phyloP scores from a whole-genome alignment of 2,113 vertebrate species.

The Tapirus terrestris region DNA sequence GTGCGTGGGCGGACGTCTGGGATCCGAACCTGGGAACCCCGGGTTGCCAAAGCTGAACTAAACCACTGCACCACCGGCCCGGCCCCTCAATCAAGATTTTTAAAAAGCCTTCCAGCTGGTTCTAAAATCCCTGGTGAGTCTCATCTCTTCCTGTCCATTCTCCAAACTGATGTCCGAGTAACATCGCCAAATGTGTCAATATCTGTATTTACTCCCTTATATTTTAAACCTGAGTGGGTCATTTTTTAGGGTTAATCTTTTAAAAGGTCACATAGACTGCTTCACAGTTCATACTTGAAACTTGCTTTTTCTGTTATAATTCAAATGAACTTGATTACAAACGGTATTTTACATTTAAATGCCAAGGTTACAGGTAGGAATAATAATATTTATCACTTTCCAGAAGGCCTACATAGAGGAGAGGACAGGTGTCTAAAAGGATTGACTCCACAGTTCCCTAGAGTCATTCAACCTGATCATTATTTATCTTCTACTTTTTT shows the following conservation, averaged over 20 bases:
- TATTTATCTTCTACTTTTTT: background rate
- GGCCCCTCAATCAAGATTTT: background rate
- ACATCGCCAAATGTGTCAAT: background rate
- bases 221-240: background rate
- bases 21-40: too few species aligned
- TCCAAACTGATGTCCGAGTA: background rate
- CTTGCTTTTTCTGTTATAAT: background rate
- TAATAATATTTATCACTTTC: background rate
- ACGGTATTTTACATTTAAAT: background rate
- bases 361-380: background rate
- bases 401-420: background rate
- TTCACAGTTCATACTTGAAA: background rate
- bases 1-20: too few species aligned
- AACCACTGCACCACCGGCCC: too few species aligned
- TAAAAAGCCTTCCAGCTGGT: background rate
- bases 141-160: background rate
- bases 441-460: background rate
- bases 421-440: background rate
- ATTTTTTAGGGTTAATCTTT: background rate
- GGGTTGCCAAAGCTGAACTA: too few species aligned
- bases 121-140: background rate
- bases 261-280: background rate
- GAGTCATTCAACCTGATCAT: background rate
- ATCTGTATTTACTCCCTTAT: background rate
- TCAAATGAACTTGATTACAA: background rate